Evolutionary conservation across 2,888 invertebrate species (phyloP), one percentile per base, ranked within the genome.

Genomic region (Diarsia rubi): DNA sequence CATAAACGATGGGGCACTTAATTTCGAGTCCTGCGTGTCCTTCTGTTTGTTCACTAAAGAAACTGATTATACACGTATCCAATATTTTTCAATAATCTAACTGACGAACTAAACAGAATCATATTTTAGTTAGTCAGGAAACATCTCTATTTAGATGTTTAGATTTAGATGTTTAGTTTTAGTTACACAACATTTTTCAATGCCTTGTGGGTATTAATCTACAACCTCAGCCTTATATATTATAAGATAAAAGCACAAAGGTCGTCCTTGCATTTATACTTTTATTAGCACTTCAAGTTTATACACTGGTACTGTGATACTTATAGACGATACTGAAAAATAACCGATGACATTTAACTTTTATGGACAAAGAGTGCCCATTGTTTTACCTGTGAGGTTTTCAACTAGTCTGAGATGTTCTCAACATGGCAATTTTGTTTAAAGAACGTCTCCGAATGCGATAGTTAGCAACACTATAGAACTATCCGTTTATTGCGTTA

Each of bases 211-310:
- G 54, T 37, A 44, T 45, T 47, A 14, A 65, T 78, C n/a, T n/a
- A 72, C 14, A 45, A n/a, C 71, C 21, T 31, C 47, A 59, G 21
- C 27, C 44, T 19, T 19, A 71, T 16, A 24, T 14, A 52, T 37
- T 14, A 52, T 37, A 27, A 62, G 52, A 78, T 24, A 47, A 27
- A 27, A 57, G n/a, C 44, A 31, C 11, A 14, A 45, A 63, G 21
- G 14, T 6, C 8, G 27, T 31, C 27, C 4, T 31, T 57, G 12
- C 16, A 16, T 73, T 72, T 67, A 52, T 57, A 57, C 47, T 67
- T 67, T 73, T 65, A 73, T 69, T 47, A 54, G 44, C 62, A 73
- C 75, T 76, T 63, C 5, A 45, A 31, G 37, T 49, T 70, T 57
- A 16, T 59, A 67, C 57, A 3, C 11, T 42, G 59, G 42, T 49